Base-by-base conservation (phyloP, 2,113 vertebrate species). In the Conger conger region DNA sequence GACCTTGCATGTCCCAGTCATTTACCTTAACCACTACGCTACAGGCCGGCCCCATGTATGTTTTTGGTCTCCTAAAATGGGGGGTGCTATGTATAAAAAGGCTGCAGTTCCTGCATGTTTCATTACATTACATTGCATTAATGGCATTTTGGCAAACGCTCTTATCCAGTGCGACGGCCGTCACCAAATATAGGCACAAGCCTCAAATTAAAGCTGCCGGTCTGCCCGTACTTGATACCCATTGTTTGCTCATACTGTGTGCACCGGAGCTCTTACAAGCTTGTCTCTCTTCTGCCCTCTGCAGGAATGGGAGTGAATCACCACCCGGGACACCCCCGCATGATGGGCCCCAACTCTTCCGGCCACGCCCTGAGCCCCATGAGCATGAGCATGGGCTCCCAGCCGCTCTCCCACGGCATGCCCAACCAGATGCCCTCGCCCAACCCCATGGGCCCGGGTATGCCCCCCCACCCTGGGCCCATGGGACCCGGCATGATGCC, bases 381-480 rank as follows among this genome's bases (percentile, higher is more conserved):
- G 96, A 97, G 98, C 92, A 98, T 99, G 97, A 99, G 93, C 33
- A 94, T 96, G 94, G 95, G 94, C 80, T 94, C 97, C 86, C 97
- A 99, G 92, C 97, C 98, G 87, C 97, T 99, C 83, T 98, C 98
- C 88, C 98, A 99, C 90, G 96, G 97, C 89, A 94, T 96, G 92
- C 93, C 94, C 68, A 97, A 95, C 91, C 98, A 99, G 94, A 98
- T 99, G 97, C 97, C 97, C 93, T 99, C 98, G 91, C 98, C 98
- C 77, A 98, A 97, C 90, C 96, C 97, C 86, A 96, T 97, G 96
- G 96, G 95, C 87, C 97, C 96, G 88, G 96, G 86, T 91, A 94
- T 97, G 92, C 95, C 96, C 92, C 95, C 96, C 93, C 96, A 97
- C 0, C 94, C 95, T 88, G 96, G 96, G 86, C 95, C 95, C 0